Conservation (phyloP, 2,888 invertebrate genomes). For the Leucozona laternaria region DNA sequence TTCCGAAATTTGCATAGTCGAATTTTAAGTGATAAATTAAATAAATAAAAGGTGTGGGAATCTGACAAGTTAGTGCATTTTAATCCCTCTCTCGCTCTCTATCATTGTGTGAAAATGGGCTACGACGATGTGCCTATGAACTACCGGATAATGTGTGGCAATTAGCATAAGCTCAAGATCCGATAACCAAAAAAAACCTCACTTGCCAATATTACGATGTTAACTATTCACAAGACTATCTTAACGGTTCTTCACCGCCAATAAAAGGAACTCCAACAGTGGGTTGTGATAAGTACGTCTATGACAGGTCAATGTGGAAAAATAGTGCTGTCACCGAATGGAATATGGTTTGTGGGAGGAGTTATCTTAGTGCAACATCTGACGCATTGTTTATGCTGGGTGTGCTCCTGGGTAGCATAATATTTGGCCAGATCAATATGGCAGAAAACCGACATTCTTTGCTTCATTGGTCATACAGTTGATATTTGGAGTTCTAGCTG, state of each 20-base stretch:
- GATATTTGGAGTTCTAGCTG: slow-evolving; percentile 87
- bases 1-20: slow-evolving; percentile 15
- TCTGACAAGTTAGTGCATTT: slow-evolving; percentile 30
- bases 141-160: slow-evolving; percentile 84
- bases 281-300: slow-evolving; percentile 86
- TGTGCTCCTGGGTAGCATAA: slow-evolving; percentile 89
- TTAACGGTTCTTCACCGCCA: slow-evolving; percentile 78
- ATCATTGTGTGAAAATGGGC: slow-evolving; percentile 85
- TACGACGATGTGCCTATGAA: slow-evolving; percentile 87
- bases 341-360: slow-evolving; percentile 87
- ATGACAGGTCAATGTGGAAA: slow-evolving; percentile 86
- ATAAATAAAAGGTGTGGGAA: slow-evolving; percentile 21
- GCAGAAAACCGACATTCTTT: slow-evolving; percentile 89
- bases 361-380: slow-evolving; percentile 87
- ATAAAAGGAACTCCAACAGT: slow-evolving; percentile 79
- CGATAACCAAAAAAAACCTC: slow-evolving; percentile 83
- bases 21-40: slow-evolving; percentile 6
- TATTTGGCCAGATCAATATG: slow-evolving; percentile 89
- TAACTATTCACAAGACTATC: slow-evolving; percentile 81
- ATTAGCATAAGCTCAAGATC: slow-evolving; percentile 85
- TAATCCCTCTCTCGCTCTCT: not conserved
- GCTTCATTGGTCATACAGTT: slow-evolving; percentile 89
- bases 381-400: slow-evolving; percentile 88
- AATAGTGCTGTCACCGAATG: slow-evolving; percentile 89
- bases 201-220: slow-evolving; percentile 85